phyloP scores from a whole-genome alignment of 2,888 invertebrate species.

The Caenorhabditis uteleia region DNA sequence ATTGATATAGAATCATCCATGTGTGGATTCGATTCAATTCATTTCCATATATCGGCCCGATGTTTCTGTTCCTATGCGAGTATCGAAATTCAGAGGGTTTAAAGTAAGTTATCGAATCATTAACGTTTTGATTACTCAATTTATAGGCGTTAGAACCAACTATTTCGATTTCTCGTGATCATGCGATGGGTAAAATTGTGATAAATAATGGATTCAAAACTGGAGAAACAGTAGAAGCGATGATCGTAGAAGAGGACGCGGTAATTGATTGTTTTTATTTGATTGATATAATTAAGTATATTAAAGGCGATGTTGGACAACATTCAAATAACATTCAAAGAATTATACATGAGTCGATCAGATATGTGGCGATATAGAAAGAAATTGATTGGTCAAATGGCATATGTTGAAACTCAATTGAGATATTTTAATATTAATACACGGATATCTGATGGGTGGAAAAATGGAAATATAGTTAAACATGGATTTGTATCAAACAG shows the following conservation, averaged over 20 bases:
- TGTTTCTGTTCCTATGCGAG: too few relatives aligned
- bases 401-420: constrained; percentile 32
- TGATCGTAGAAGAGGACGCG: too few relatives aligned
- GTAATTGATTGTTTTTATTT: too few relatives aligned
- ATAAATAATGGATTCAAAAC: constrained; percentile 10
- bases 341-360: constrained; percentile 94
- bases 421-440: constrained; percentile 35
- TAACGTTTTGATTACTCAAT: too few relatives aligned
- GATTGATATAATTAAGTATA: constrained; percentile 5
- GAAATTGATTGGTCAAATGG: constrained; percentile 82
- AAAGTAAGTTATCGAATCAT: too few relatives aligned
- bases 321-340: constrained; percentile 93
- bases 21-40: too few relatives aligned
- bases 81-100: too few relatives aligned
- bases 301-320: constrained; percentile 78
- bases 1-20: too few relatives aligned
- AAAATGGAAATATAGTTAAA: constrained; percentile 69
- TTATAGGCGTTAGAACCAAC: too few relatives aligned
- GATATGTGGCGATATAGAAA: constrained; percentile 98
- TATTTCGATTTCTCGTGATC: too few relatives aligned
- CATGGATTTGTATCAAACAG: constrained; percentile 89
- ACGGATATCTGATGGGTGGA: constrained; percentile 41
- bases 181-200: too few relatives aligned
- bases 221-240: constrained; percentile 6
- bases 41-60: too few relatives aligned